Conservation (phyloP, 2,888 invertebrate genomes). For the Allygus modestus region DNA sequence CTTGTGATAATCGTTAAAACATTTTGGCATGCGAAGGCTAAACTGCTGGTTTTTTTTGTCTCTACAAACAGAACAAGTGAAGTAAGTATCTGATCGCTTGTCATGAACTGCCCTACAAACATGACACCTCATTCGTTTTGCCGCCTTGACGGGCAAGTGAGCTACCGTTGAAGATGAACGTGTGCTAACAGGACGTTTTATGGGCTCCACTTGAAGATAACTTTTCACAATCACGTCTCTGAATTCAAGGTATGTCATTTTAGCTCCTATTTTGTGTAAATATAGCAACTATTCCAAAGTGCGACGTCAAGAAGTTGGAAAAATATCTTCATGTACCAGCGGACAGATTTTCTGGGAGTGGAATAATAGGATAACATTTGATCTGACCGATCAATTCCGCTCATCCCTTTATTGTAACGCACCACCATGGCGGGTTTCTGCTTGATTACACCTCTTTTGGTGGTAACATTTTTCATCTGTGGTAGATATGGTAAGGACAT, state of each 20-base stretch:
- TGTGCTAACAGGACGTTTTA: conserved; percentile 30
- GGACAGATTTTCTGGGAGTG: conserved; percentile 55
- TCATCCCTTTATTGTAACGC: conserved; percentile 55
- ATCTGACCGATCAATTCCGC: conserved; percentile 54
- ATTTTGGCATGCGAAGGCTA: conserved; percentile 50
- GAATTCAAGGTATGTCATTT: conserved; percentile 42
- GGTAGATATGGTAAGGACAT: conserved; percentile 58
- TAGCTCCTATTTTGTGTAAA: conserved; percentile 35
- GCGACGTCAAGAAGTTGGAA: conserved; percentile 55
- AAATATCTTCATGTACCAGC: conserved; percentile 61
- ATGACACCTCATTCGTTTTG: conserved; percentile 59
- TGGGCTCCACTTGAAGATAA: conserved; percentile 47
- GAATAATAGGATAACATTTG: conserved; percentile 59
- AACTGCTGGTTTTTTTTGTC: conserved; percentile 50
- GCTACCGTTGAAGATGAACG: conserved; percentile 5
- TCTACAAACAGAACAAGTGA: conserved; percentile 53
- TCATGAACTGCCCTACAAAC: conserved; percentile 48
- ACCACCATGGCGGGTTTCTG: conserved; percentile 50
- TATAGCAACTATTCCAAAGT: conserved; percentile 56
- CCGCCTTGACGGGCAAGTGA: conserved; percentile 45
- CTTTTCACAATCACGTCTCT: conserved; percentile 53
- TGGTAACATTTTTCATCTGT: conserved; percentile 44
- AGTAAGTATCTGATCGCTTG: conserved; percentile 53
- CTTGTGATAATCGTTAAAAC: conserved; percentile 50
- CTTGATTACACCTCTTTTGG: conserved; percentile 42